phyloP scores from a whole-genome alignment of 2,113 vertebrate genomes.

The Lepisosteus oculatus region DNA sequence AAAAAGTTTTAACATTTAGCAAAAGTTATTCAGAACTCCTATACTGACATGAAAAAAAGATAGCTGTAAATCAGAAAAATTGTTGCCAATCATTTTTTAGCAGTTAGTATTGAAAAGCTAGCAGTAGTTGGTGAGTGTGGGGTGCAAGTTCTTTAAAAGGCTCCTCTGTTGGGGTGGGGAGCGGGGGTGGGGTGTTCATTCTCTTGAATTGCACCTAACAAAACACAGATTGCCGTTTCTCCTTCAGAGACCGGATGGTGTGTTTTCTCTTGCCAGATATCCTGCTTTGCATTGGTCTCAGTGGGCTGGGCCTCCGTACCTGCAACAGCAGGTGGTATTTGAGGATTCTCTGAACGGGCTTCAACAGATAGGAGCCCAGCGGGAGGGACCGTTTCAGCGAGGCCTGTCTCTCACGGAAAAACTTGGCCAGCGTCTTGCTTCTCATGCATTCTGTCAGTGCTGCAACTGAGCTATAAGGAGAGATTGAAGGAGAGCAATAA shows the following conservation, averaged over 20 bases:
- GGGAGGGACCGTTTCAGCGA: slow-evolving; percentile 80
- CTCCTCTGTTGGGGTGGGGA: too few species aligned
- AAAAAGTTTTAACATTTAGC: too few species aligned
- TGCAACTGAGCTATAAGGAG: slow-evolving; percentile 77
- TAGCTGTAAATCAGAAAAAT: too few species aligned
- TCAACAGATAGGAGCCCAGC: slow-evolving; percentile 89
- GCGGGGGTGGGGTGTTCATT: too few species aligned
- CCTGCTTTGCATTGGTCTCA: not conserved
- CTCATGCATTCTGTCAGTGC: slow-evolving; percentile 89
- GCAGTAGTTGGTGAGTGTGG: too few species aligned
- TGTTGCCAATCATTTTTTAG: too few species aligned
- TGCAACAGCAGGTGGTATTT: slow-evolving; percentile 96
- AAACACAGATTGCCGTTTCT: not conserved
- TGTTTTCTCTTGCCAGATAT: not conserved
- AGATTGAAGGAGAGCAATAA: not conserved
- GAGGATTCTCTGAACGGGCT: slow-evolving; percentile 94
- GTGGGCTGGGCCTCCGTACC: slow-evolving; percentile 54
- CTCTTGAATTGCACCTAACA: not conserved
- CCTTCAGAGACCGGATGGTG: not conserved
- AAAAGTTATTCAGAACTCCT: too few species aligned
- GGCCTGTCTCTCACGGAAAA: slow-evolving; percentile 88
- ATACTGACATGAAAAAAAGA: too few species aligned
- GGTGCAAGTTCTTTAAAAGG: too few species aligned
- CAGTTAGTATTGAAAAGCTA: too few species aligned
- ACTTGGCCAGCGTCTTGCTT: slow-evolving; percentile 84